These are phyloP conservation scores for Zaprionus africanus DNA, from an alignment of 1,140 invertebrate species.

Conservation along the genomic window DNA sequence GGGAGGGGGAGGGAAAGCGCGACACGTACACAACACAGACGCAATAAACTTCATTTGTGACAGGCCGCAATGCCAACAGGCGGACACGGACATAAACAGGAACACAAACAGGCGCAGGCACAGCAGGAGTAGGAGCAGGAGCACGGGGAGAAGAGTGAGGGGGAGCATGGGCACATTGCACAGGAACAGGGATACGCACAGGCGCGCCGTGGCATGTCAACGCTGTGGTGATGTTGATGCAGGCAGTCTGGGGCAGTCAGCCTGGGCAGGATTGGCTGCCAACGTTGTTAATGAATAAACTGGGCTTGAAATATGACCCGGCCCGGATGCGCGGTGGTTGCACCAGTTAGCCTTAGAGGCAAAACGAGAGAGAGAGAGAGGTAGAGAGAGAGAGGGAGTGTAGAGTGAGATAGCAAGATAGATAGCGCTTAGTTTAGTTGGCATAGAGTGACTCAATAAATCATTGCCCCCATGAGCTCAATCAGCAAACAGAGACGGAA, in stretches of 20 bases:
- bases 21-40: constrained; percentile 68
- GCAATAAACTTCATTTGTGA: constrained; percentile 79
- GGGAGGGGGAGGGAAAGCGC: constrained; percentile 5
- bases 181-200: constrained; percentile 43
- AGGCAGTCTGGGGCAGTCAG: constrained; percentile 20
- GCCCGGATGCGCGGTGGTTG: constrained; percentile 12
- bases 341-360: constrained; percentile 7
- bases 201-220: constrained; percentile 55
- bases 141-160: no score
- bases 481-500: not conserved
- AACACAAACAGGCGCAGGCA: constrained; percentile 24
- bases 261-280: constrained; percentile 24
- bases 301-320: constrained; percentile 60
- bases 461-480: constrained; percentile 25
- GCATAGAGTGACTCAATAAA: constrained; percentile 37
- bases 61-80: constrained; percentile 73
- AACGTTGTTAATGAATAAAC: constrained; percentile 65
- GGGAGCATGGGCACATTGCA: not conserved
- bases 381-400: not conserved
- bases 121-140: constrained; percentile 5
- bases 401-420: not conserved
- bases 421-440: constrained; percentile 11
- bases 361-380: not conserved
- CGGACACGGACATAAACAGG: constrained; percentile 56
- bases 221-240: constrained; percentile 65